Percentiles rank a stretch among this genome's conserved stretches.
Evolutionary conservation across 2,888 invertebrate genomes (phyloP).

Genomic region (Crematogaster levior): DNA sequence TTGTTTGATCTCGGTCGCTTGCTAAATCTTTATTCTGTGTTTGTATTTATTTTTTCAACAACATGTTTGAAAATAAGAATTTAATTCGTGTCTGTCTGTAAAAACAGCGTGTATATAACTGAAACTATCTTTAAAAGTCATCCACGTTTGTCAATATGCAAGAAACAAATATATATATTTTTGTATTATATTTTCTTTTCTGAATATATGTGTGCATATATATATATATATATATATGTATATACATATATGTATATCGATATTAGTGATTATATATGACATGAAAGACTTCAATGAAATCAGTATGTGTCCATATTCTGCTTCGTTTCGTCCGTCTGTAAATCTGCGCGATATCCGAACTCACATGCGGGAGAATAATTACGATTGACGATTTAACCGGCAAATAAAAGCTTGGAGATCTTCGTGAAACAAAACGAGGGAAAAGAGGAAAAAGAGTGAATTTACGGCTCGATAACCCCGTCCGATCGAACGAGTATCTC

Average conservation of each 20-base stretch:
- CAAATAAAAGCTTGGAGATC: constrained; percentile 29
- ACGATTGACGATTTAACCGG: constrained; percentile 31
- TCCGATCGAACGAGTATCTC: constrained; percentile 17
- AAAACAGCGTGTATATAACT: not conserved
- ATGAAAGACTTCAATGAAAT: not conserved
- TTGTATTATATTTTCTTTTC: not conserved
- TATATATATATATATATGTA: too few relatives aligned
- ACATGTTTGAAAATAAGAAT: not conserved
- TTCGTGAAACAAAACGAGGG: constrained; percentile 21
- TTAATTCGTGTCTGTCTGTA: not conserved
- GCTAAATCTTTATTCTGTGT: not conserved
- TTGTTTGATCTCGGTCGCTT: not conserved
- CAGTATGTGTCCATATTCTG: not conserved
- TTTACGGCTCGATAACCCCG: constrained; percentile 15
- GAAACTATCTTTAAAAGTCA: not conserved
- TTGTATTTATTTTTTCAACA: not conserved
- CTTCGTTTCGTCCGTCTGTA: constrained; percentile 17
- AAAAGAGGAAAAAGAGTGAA: constrained; percentile 13
- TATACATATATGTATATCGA: too few relatives aligned
- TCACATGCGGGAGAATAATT: constrained; percentile 30
- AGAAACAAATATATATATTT: too few relatives aligned
- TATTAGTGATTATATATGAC: not conserved
- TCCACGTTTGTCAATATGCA: not conserved
- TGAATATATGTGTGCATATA: too few relatives aligned
- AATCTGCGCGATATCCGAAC: constrained; percentile 5